Percentiles rank a stretch among this genome's conserved stretches.
These are phyloP conservation scores for Urosaurus nigricauda DNA, from an alignment of 2,797 vertebrate species.

Conservation along the genomic window DNA sequence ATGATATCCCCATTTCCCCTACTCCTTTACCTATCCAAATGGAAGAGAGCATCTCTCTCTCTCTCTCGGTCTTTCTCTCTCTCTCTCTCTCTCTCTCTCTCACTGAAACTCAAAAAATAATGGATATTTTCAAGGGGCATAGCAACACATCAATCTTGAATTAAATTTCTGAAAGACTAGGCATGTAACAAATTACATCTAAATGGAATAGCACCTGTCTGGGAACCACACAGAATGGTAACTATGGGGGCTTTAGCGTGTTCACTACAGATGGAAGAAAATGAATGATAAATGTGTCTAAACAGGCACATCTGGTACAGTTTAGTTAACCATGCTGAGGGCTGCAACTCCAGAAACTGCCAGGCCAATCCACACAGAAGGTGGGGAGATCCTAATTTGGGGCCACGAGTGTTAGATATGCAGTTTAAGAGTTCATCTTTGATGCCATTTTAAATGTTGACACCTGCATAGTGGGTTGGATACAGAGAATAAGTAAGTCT, in stretches of 20 bases:
- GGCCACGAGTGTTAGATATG: not conserved
- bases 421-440: not conserved
- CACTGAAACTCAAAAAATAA: slow-evolving; percentile 30
- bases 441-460: not conserved
- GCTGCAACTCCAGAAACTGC: not conserved
- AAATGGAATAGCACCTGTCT: slow-evolving; percentile 42
- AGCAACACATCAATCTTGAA: slow-evolving; percentile 40
- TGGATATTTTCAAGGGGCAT: slow-evolving; percentile 39
- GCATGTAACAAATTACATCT: slow-evolving; percentile 46
- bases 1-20: not conserved
- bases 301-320: slow-evolving; percentile 12
- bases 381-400: no score
- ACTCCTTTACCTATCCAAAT: not conserved
- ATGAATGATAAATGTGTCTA: slow-evolving; percentile 33
- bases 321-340: not conserved
- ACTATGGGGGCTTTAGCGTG: slow-evolving; percentile 14
- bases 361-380: not conserved
- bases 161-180: slow-evolving; percentile 44
- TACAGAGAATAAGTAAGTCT: not conserved
- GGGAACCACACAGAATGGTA: slow-evolving; percentile 7
- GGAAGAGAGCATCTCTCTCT: not conserved
- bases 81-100: not conserved
- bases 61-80: not conserved
- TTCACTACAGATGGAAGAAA: slow-evolving; percentile 28
- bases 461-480: no score